Conservation (phyloP, 2,797 vertebrate genomes). For the Sebastes dallii region DNA sequence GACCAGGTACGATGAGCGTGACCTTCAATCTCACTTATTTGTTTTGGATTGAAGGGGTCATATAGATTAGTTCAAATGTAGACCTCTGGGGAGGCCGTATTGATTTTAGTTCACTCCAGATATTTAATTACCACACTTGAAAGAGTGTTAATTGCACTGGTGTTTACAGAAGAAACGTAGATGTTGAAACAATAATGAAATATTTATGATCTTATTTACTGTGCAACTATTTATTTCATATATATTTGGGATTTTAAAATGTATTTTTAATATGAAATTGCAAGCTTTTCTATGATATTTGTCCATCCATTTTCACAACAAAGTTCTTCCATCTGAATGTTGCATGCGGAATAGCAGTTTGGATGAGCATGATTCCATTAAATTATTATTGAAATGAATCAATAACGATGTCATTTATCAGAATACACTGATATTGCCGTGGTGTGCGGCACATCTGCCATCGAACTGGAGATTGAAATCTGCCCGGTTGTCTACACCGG, state of each 20-base stretch:
- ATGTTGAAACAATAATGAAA: not conserved
- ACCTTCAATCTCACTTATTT: conserved; percentile 10
- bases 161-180: not conserved
- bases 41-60: not conserved
- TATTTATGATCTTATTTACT: not conserved
- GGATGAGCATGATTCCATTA: not conserved
- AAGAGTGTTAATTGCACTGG: not conserved
- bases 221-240: not conserved
- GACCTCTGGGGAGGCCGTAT: not conserved
- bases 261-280: not conserved
- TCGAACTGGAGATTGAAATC: conserved; percentile 73
- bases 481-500: conserved; percentile 78
- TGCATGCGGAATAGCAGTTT: not conserved
- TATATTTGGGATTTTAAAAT: not conserved
- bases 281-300: not conserved
- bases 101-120: not conserved
- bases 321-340: not conserved
- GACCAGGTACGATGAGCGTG: conserved; percentile 61
- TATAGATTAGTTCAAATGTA: not conserved
- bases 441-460: conserved; percentile 75
- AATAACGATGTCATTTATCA: conserved; percentile 27
- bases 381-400: not conserved
- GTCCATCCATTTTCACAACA: not conserved
- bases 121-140: conserved; percentile 1
- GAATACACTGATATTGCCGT: conserved; percentile 79